These are phyloP conservation scores for Lepidochrysops patricia DNA, from an alignment of 2,888 invertebrate genomes.

Conservation along the genomic window DNA sequence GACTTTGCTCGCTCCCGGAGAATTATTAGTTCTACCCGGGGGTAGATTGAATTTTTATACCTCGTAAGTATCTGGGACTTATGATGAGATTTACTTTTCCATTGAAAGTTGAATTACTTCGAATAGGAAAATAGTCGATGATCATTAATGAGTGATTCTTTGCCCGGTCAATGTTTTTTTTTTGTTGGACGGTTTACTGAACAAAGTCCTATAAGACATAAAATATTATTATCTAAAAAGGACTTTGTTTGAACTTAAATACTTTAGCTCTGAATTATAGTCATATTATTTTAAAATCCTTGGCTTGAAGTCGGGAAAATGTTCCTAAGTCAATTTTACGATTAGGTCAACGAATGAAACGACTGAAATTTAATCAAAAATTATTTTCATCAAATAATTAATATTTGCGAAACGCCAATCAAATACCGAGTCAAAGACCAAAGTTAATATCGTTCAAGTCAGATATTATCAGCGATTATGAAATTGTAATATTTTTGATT, in stretches of 20 bases:
- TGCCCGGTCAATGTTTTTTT: background rate
- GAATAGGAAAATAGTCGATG: background rate
- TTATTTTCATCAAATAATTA: background rate
- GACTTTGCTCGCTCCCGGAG: background rate
- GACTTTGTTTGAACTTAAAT: too few relatives aligned
- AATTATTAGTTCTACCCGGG: slow-evolving; percentile 4
- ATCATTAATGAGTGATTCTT: background rate
- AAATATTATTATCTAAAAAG: too few relatives aligned
- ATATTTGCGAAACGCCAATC: background rate
- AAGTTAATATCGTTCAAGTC: background rate
- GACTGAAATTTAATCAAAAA: background rate
- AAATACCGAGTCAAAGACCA: background rate
- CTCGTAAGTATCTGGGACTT: background rate
- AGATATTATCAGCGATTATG: background rate
- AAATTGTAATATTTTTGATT: background rate
- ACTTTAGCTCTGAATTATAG: too few relatives aligned
- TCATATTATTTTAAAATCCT: background rate
- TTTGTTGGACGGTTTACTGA: too few relatives aligned
- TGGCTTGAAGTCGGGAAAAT: background rate
- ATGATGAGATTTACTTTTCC: background rate
- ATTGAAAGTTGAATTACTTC: background rate
- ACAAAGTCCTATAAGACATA: too few relatives aligned
- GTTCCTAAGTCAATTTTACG: background rate
- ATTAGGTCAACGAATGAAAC: background rate
- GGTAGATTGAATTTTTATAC: background rate